Percentiles rank a stretch among this genome's conserved stretches.
phyloP scores from a whole-genome alignment of 2,113 vertebrate genomes.

The Phrynocephalus versicolor region DNA sequence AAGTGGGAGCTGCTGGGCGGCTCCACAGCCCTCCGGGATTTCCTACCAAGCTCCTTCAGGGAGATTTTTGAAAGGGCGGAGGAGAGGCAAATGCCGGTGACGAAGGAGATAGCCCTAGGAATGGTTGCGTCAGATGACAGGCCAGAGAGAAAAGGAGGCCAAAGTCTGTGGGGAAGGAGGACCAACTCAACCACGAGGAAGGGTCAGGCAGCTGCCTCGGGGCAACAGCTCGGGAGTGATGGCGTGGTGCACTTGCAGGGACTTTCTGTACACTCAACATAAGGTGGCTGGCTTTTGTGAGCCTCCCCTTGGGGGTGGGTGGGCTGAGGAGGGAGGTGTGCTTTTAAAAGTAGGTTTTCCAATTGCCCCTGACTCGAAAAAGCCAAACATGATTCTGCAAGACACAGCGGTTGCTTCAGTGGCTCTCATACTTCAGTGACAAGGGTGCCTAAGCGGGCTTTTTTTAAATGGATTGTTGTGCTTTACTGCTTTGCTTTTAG shows the following conservation, averaged over 20 bases:
- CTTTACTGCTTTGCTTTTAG: too few relatives aligned
- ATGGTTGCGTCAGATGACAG: too few relatives aligned
- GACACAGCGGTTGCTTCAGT: too few relatives aligned
- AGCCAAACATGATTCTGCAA: too few relatives aligned
- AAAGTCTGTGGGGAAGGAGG: neutral
- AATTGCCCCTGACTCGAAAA: too few relatives aligned
- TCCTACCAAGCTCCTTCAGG: neutral
- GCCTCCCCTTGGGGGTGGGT: neutral
- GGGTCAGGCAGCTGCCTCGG: neutral
- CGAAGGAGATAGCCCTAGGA: neutral
- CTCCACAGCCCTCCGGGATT: too few relatives aligned
- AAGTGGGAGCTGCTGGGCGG: too few relatives aligned
- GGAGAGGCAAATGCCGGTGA: neutral
- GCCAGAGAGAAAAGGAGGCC: neutral
- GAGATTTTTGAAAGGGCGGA: neutral
- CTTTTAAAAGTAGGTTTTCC: too few relatives aligned
- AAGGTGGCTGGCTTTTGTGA: neutral
- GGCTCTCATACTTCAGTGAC: too few relatives aligned
- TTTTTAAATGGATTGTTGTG: too few relatives aligned
- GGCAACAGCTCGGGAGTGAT: neutral
- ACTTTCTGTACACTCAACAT: neutral
- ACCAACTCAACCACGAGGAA: neutral
- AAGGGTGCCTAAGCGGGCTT: too few relatives aligned
- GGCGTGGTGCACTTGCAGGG: neutral
- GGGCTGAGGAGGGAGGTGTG: neutral